phyloP scores from a whole-genome alignment of 2,113 vertebrate species.

The Nerophis lumbriciformis region DNA sequence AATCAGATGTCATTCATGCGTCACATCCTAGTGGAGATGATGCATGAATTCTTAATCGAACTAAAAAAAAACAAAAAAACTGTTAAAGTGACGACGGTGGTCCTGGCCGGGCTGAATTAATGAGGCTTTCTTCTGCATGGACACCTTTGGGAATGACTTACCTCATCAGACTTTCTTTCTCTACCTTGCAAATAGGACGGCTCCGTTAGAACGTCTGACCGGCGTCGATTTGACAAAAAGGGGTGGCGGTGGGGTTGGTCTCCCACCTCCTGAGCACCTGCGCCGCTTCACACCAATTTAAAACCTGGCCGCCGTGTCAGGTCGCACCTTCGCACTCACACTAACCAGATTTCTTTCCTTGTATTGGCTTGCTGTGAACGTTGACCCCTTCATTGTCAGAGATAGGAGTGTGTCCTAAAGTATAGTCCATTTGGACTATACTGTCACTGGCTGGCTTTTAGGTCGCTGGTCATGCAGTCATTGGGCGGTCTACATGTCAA shows the following conservation, averaged over 20 bases:
- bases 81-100: slow-evolving; percentile 38
- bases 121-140: slow-evolving; percentile 35
- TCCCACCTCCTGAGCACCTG: slow-evolving; percentile 24
- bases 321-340: slow-evolving; percentile 35
- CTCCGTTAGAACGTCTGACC: slow-evolving; percentile 47
- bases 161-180: slow-evolving; percentile 25
- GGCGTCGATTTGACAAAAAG: not conserved
- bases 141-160: slow-evolving; percentile 39
- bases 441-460: not conserved
- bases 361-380: not conserved
- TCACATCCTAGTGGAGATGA: slow-evolving; percentile 36
- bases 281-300: slow-evolving; percentile 56
- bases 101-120: slow-evolving; percentile 43
- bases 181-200: slow-evolving; percentile 1
- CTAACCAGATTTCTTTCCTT: slow-evolving; percentile 18
- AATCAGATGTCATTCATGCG: slow-evolving; percentile 24
- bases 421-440: not conserved
- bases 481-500: not conserved
- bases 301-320: slow-evolving; percentile 30
- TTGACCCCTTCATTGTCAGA: not conserved
- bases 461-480: not conserved
- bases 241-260: not conserved
- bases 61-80: slow-evolving; percentile 58
- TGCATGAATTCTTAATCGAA: slow-evolving; percentile 64
- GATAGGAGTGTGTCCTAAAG: no score